Conservation (phyloP, 2,888 invertebrate genomes). For the Nematopogon swammerdamellus region DNA sequence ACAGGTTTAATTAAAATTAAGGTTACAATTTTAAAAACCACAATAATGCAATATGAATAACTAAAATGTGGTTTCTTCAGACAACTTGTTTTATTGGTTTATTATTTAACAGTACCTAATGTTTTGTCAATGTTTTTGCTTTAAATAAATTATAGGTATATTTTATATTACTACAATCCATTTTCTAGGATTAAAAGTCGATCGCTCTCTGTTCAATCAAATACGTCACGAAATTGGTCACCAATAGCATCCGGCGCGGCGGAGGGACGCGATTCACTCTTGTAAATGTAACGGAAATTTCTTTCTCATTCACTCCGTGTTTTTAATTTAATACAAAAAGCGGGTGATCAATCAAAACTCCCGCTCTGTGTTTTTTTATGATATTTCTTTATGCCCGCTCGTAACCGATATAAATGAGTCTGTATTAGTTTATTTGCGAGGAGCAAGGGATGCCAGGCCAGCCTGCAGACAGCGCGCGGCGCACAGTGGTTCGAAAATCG, state of each 20-base stretch:
- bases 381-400: slow-evolving; percentile 37
- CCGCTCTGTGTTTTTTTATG: slow-evolving; percentile 30
- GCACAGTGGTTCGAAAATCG: too few relatives aligned
- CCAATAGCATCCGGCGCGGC: background rate
- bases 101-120: too few relatives aligned
- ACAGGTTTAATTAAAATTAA: too few relatives aligned
- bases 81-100: too few relatives aligned
- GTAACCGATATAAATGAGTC: slow-evolving; percentile 44
- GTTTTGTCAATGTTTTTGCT: too few relatives aligned
- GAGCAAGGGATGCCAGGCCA: slow-evolving; percentile 39
- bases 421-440: slow-evolving; percentile 46
- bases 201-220: background rate
- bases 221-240: background rate
- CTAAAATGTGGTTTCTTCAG: too few relatives aligned
- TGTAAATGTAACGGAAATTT: slow-evolving; percentile 28
- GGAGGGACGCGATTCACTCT: background rate
- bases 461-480: background rate
- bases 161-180: too few relatives aligned
- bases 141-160: too few relatives aligned
- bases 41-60: too few relatives aligned
- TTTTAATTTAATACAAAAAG: slow-evolving; percentile 56
- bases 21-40: too few relatives aligned
- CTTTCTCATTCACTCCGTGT: slow-evolving; percentile 47
- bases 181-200: background rate
- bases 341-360: slow-evolving; percentile 55